A percentile compares a stretch with the other conserved stretches of the same genome.
Conservation (phyloP, 2,888 invertebrate species). For the Amorpha juglandis region DNA sequence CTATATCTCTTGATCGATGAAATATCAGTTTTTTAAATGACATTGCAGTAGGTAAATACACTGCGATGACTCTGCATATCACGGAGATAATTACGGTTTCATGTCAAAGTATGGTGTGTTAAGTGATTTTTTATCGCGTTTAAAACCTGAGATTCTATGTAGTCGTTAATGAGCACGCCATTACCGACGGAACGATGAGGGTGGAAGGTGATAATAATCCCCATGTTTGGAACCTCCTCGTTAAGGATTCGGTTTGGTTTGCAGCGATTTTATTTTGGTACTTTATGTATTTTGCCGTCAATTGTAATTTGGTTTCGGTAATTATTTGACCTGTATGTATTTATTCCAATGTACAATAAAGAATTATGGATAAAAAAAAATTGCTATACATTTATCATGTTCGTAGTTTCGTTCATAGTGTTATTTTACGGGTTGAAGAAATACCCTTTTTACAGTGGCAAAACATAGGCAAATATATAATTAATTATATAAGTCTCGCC, state of each 20-base stretch:
- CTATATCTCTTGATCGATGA: too few species aligned
- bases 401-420: too few species aligned
- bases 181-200: constrained; percentile 54
- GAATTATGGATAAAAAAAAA: too few species aligned
- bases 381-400: too few species aligned
- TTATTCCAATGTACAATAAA: too few species aligned
- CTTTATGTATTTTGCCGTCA: not conserved
- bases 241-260: constrained; percentile 36
- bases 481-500: too few species aligned
- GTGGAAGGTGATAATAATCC: constrained; percentile 69
- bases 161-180: constrained; percentile 54
- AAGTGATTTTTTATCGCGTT: constrained; percentile 40
- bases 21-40: not conserved
- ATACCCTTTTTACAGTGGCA: too few species aligned
- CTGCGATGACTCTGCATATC: constrained; percentile 32
- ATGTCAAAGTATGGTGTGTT: constrained; percentile 19
- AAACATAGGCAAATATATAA: too few species aligned
- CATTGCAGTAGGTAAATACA: constrained; percentile 18
- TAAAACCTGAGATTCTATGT: constrained; percentile 40
- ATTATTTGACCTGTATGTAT: too few species aligned
- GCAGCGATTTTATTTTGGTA: constrained; percentile 25
- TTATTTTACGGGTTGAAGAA: too few species aligned
- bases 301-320: too few species aligned
- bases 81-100: constrained; percentile 22
- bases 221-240: constrained; percentile 46